phyloP scores from a whole-genome alignment of 1,140 invertebrate species.

The Psilanteris sp. region DNA sequence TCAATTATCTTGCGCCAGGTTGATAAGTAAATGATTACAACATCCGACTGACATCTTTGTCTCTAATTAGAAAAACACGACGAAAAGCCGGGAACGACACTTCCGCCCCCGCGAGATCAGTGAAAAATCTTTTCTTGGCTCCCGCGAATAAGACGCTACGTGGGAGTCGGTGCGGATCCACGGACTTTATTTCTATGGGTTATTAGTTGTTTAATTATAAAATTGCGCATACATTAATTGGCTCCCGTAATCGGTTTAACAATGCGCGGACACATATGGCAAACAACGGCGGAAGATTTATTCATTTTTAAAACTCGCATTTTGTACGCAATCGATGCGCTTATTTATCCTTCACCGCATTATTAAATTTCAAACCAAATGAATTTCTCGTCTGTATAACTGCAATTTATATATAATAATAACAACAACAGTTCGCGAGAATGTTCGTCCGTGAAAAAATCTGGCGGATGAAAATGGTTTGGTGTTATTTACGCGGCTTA shows the following conservation, averaged over 20 bases:
- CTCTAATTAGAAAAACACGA: constrained; percentile 58
- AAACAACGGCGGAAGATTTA: constrained; percentile 16
- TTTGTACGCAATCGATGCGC: too few relatives aligned
- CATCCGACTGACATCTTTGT: constrained; percentile 56
- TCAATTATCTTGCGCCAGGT: constrained; percentile 65
- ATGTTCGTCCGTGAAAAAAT: too few relatives aligned
- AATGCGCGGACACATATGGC: constrained; percentile 71
- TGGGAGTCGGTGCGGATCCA: constrained; percentile 76
- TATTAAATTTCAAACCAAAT: too few relatives aligned
- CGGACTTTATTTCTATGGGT: constrained; percentile 78
- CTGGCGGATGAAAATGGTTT: too few relatives aligned
- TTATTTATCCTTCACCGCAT: too few relatives aligned
- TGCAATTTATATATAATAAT: too few relatives aligned
- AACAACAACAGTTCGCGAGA: too few relatives aligned
- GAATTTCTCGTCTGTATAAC: too few relatives aligned
- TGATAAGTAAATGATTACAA: constrained; percentile 63
- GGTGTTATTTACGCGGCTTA: too few relatives aligned
- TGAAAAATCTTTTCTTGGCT: constrained; percentile 34
- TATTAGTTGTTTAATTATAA: constrained; percentile 80
- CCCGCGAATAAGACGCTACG: constrained; percentile 70
- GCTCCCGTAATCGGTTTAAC: constrained; percentile 77
- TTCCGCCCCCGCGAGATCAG: constrained; percentile 37
- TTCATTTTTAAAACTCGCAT: constrained; percentile 5
- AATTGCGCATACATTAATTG: constrained; percentile 80
- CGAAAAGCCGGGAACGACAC: constrained; percentile 32